Conservation (phyloP, 2,797 vertebrate species). For the Dipus sagitta region DNA sequence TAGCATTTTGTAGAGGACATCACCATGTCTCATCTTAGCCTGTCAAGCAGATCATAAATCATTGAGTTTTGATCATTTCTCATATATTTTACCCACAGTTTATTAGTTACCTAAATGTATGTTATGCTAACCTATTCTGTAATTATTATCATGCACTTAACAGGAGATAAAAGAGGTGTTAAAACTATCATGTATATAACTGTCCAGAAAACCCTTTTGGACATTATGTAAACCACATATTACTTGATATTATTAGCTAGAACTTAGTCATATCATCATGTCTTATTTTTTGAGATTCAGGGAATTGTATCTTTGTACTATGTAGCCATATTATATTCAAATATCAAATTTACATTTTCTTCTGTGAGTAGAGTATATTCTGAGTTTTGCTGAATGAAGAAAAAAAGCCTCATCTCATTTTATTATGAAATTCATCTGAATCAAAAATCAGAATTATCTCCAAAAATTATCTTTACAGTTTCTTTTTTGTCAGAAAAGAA, state of each 20-base stretch:
- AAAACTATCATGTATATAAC: neutral
- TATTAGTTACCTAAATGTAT: neutral
- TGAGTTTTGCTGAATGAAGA: neutral
- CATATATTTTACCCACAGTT: neutral
- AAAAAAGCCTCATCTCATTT: neutral
- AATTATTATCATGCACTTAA: neutral
- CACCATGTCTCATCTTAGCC: neutral
- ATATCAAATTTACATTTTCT: neutral
- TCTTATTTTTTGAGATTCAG: too few species aligned
- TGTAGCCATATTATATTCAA: neutral
- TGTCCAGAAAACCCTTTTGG: neutral
- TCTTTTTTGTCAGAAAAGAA: neutral
- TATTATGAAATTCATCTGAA: neutral
- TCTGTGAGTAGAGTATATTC: neutral
- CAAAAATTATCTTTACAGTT: neutral
- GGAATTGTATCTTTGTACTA: neutral
- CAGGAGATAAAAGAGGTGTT: neutral
- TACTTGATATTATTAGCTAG: neutral
- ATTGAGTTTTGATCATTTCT: neutral
- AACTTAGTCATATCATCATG: neutral
- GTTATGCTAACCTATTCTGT: neutral
- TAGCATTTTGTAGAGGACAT: neutral
- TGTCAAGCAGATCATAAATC: neutral
- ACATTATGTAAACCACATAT: neutral
- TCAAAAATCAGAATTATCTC: neutral